These are phyloP conservation scores for Luscinia megarhynchos DNA, from an alignment of 2,797 vertebrate genomes.

Conservation along the genomic window DNA sequence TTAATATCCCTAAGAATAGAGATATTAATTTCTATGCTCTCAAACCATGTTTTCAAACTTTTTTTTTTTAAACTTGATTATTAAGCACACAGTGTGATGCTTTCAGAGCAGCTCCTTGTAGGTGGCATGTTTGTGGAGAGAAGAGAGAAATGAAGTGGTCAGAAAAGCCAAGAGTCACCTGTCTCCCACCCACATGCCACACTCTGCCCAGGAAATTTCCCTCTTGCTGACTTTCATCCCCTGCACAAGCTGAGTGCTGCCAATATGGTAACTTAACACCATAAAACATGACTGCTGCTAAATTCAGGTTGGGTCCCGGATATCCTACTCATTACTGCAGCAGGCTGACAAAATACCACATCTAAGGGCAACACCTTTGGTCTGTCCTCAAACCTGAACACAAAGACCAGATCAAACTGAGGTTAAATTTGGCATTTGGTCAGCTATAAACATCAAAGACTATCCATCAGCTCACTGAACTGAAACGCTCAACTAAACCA, in stretches of 20 bases:
- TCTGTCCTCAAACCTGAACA: neutral
- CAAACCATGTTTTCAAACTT: neutral
- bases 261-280: neutral
- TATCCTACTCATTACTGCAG: neutral
- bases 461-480: neutral
- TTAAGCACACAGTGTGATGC: neutral
- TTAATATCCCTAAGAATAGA: neutral
- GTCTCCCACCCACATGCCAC: rapidly evolving
- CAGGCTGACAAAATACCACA: neutral
- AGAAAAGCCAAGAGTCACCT: neutral
- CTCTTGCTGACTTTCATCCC: neutral
- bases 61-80: neutral
- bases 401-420: neutral
- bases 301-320: neutral
- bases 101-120: neutral
- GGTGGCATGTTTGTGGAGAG: neutral
- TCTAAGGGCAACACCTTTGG: neutral
- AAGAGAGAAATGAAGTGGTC: neutral
- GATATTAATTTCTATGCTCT: neutral
- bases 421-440: neutral
- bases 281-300: neutral
- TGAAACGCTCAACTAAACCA: neutral
- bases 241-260: neutral
- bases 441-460: neutral
- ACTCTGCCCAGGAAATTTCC: neutral